Evolutionary conservation across 2,888 invertebrate genomes (phyloP).

Genomic region (Drosophila macrospina): DNA sequence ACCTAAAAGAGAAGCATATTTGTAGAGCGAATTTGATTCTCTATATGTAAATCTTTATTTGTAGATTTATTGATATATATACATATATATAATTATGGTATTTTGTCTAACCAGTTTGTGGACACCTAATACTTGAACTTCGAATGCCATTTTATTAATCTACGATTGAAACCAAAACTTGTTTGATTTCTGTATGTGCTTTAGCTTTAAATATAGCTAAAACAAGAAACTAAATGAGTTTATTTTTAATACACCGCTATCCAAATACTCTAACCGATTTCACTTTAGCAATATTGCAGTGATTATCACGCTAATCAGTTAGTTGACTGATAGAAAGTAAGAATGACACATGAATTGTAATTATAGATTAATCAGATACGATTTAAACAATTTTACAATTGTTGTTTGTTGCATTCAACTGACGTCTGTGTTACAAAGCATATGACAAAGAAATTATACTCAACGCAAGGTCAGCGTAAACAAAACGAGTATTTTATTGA

Average conservation of each 20-base stretch:
- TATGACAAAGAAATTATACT: slow-evolving; percentile 52
- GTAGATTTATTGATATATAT: slow-evolving; percentile 2
- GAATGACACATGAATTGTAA: slow-evolving; percentile 4
- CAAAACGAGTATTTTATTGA: slow-evolving; percentile 51
- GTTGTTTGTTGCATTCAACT: slow-evolving; percentile 30
- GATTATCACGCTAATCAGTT: not conserved
- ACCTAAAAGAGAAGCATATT: not conserved
- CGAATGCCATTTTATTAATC: slow-evolving; percentile 39
- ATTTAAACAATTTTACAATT: slow-evolving; percentile 26
- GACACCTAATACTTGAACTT: slow-evolving; percentile 25
- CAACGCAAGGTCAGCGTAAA: slow-evolving; percentile 47
- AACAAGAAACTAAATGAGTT: slow-evolving; percentile 30
- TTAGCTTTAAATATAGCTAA: slow-evolving; percentile 31
- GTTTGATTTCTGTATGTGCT: slow-evolving; percentile 38
- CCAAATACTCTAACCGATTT: slow-evolving; percentile 34
- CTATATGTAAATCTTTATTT: slow-evolving; percentile 3
- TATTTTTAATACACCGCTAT: not conserved
- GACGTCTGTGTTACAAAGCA: slow-evolving; percentile 27
- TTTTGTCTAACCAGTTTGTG: slow-evolving; percentile 38
- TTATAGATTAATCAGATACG: slow-evolving; percentile 12
- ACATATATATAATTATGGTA: not conserved
- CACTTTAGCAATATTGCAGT: not conserved
- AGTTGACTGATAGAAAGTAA: slow-evolving; percentile 7
- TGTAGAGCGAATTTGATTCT: not conserved
- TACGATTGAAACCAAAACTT: slow-evolving; percentile 52